These are phyloP conservation scores for Monomorium pharaonis DNA, from an alignment of 1,140 invertebrate species.

Conservation along the genomic window DNA sequence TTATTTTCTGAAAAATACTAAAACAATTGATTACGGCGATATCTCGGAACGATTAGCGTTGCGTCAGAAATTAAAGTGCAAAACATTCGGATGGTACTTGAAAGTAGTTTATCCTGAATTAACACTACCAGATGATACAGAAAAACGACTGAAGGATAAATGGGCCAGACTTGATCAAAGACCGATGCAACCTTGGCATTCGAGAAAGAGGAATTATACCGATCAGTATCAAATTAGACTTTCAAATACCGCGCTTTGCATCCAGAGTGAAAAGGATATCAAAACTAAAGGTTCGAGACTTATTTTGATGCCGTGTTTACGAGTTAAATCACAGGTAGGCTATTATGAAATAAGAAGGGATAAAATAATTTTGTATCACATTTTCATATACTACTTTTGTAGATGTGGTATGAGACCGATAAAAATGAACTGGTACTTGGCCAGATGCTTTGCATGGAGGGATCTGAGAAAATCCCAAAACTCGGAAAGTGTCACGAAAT, in stretches of 20 bases:
- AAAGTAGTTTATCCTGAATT: constrained; percentile 96
- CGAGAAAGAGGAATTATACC: constrained; percentile 91
- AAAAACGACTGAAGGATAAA: constrained; percentile 87
- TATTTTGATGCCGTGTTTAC: constrained; percentile 89
- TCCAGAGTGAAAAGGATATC: constrained; percentile 92
- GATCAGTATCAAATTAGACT: constrained; percentile 91
- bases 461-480: constrained; percentile 87
- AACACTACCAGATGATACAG: constrained; percentile 87
- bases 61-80: constrained; percentile 91
- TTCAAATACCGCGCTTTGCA: constrained; percentile 89
- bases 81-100: constrained; percentile 97
- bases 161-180: constrained; percentile 87
- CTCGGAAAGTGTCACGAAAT: constrained; percentile 97
- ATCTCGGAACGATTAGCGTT: constrained; percentile 90
- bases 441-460: constrained; percentile 94
- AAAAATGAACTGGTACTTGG: constrained; percentile 94
- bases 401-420: constrained; percentile 95
- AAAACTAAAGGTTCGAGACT: constrained; percentile 92
- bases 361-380: constrained; percentile 1
- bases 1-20: constrained; percentile 91
- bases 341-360: constrained; percentile 15
- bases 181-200: constrained; percentile 92
- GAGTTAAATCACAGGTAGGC: constrained; percentile 89
- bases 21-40: constrained; percentile 91
- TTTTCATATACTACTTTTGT: constrained; percentile 55